Evolutionary conservation across 2,888 invertebrate species (phyloP), one percentile per base, ranked within the genome.

Genomic region (Antheraea yamamai): DNA sequence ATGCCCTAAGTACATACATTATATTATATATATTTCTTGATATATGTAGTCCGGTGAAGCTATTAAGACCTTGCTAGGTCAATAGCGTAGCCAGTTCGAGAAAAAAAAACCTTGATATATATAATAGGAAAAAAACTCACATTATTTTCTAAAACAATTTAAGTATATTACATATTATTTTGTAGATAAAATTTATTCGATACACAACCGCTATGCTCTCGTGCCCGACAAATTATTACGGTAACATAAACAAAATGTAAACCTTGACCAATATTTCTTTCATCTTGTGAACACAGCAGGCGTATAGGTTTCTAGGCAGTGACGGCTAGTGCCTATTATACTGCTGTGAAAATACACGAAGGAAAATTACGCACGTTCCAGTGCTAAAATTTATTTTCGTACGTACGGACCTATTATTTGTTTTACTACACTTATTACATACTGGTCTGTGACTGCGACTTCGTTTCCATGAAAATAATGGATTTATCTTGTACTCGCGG

Each of bases 231-330:
- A 79, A 79, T 76, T 77, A 77, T 74, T 76, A 74, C 76, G 74
- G 70, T 64, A 73, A 78, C 71, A 77, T 73, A 78, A 74, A 76
- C 77, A 79, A 75, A 75, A 68, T n/a, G 18, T 35, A 52, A 75
- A 77, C 88, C 87, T 86, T 87, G 87, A 81, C 86, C 83, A 78
- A 81, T 78, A 84, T 83, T 81, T 81, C 81, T 82, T 83, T 81
- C 78, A 79, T 79, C 73, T 80, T 73, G 78, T 66, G 78, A 79
- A 58, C 58, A 71, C 39, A 70, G 70, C 81, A 80, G 80, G 77
- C 75, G 79, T 78, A 78, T 81, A 83, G 80, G 81, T 81, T 82
- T 80, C 80, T 81, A 83, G 79, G 81, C 81, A 83, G 81, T 81
- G 79, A 83, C 77, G 79, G 79, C 79, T 75, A 80, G 75, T 75